phyloP scores from a whole-genome alignment of 1,140 invertebrate genomes.

The Goniozus legneri region DNA sequence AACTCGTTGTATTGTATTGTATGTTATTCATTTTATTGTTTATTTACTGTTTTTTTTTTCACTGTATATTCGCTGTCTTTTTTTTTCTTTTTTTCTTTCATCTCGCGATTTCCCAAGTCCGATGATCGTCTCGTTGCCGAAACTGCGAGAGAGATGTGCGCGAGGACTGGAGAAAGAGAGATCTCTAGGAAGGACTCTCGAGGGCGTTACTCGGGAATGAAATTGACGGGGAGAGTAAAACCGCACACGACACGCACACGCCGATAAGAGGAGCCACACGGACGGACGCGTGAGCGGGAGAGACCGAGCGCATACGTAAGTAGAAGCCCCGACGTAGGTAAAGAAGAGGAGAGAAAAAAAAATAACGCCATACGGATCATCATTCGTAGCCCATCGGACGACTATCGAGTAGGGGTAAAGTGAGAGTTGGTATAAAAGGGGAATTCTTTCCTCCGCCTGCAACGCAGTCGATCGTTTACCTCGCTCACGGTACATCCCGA shows the following conservation, averaged over 20 bases:
- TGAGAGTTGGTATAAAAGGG: slow-evolving; percentile 55
- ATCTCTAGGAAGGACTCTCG: no score
- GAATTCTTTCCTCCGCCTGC: slow-evolving; percentile 48
- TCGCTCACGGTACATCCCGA: slow-evolving; percentile 28
- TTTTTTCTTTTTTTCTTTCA: no score
- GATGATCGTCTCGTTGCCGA: no score
- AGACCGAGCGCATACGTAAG: slow-evolving; percentile 10
- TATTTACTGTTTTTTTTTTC: no score
- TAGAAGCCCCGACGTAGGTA: slow-evolving; percentile 6
- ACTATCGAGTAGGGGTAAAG: slow-evolving; percentile 41
- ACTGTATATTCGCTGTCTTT: no score
- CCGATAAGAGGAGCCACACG: background rate
- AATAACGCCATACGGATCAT: slow-evolving; percentile 16
- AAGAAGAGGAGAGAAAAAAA: slow-evolving; percentile 4
- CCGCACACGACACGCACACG: background rate
- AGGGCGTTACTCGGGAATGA: no score
- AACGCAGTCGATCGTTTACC: slow-evolving; percentile 36
- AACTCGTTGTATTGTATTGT: no score
- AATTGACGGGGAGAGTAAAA: background rate
- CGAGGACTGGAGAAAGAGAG: no score
- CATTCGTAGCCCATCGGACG: slow-evolving; percentile 19
- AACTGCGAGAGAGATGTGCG: no score
- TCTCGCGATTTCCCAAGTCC: no score
- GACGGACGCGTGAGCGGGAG: background rate
- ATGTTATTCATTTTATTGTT: no score